These are phyloP conservation scores for Drosophila lacicola DNA, from an alignment of 2,888 invertebrate species.

Conservation along the genomic window DNA sequence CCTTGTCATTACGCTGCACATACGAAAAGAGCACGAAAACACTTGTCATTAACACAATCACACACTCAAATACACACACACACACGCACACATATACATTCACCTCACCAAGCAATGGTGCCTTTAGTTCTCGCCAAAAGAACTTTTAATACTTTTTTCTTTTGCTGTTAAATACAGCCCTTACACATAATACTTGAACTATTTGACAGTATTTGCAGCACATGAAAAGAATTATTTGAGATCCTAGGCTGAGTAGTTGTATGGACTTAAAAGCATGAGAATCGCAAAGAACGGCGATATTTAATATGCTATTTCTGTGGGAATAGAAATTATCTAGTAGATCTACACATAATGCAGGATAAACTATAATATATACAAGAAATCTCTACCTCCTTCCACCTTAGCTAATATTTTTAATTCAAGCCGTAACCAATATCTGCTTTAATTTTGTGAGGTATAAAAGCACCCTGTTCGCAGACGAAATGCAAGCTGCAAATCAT, in stretches of 20 bases:
- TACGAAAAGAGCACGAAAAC: slow-evolving; percentile 69
- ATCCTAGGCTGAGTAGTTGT: not conserved
- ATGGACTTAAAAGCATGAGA: too few relatives aligned
- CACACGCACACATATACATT: slow-evolving; percentile 2
- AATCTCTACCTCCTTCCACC: too few relatives aligned
- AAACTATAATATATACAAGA: too few relatives aligned
- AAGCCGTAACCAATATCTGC: too few relatives aligned
- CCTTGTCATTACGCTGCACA: slow-evolving; percentile 75
- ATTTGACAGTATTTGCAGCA: not conserved
- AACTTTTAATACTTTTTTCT: slow-evolving; percentile 45
- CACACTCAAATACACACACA: slow-evolving; percentile 30
- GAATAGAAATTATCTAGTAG: too few relatives aligned
- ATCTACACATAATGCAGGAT: too few relatives aligned
- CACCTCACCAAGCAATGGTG: slow-evolving; percentile 36
- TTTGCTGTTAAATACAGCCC: slow-evolving; percentile 9
- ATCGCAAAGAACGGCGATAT: too few relatives aligned
- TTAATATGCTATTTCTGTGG: too few relatives aligned
- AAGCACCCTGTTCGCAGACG: not conserved
- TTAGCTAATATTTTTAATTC: too few relatives aligned
- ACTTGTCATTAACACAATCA: slow-evolving; percentile 79
- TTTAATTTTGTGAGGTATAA: not conserved
- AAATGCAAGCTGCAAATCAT: slow-evolving; percentile 32
- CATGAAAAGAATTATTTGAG: not conserved
- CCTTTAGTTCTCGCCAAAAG: slow-evolving; percentile 27
- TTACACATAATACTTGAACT: slow-evolving; percentile 13